These are phyloP conservation scores for Dipodomys stephensi DNA, from an alignment of 2,113 vertebrate genomes.

Conservation along the genomic window DNA sequence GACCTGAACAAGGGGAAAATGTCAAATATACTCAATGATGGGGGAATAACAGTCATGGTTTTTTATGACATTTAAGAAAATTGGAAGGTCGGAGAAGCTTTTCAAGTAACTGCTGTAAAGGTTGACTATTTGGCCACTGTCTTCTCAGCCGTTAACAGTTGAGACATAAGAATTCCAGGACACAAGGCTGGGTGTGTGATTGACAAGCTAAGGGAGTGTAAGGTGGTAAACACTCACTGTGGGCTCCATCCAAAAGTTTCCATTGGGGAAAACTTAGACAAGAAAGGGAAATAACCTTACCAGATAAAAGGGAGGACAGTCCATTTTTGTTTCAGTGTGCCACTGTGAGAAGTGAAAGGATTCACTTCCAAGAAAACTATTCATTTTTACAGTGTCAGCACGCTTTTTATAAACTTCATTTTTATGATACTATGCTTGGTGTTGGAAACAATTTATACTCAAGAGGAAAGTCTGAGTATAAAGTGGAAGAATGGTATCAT, in stretches of 20 bases:
- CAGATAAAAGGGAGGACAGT: constrained; percentile 65
- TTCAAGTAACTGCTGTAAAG: constrained; percentile 82
- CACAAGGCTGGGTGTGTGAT: constrained; percentile 77
- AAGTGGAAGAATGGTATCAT: constrained; percentile 76
- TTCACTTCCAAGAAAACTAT: constrained; percentile 82
- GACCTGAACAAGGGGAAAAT: constrained; percentile 72
- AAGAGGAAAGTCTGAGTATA: constrained; percentile 78
- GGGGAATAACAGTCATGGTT: constrained; percentile 71
- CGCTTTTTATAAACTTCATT: constrained; percentile 84
- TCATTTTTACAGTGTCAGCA: constrained; percentile 83
- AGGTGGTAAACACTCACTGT: constrained; percentile 70
- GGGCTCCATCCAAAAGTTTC: constrained; percentile 73
- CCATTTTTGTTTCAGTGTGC: constrained; percentile 69
- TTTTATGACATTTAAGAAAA: constrained; percentile 83
- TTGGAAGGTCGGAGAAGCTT: constrained; percentile 68
- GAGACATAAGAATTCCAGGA: constrained; percentile 80
- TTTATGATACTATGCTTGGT: constrained; percentile 74
- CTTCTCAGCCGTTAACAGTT: constrained; percentile 81
- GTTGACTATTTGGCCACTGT: constrained; percentile 80
- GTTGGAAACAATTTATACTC: constrained; percentile 83
- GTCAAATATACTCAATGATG: constrained; percentile 64
- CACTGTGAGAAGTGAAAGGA: constrained; percentile 77
- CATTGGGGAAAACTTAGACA: constrained; percentile 81
- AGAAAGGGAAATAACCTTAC: constrained; percentile 79
- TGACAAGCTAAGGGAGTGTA: constrained; percentile 74